Conservation (phyloP, 2,113 vertebrate genomes). For the Labeo catla region DNA sequence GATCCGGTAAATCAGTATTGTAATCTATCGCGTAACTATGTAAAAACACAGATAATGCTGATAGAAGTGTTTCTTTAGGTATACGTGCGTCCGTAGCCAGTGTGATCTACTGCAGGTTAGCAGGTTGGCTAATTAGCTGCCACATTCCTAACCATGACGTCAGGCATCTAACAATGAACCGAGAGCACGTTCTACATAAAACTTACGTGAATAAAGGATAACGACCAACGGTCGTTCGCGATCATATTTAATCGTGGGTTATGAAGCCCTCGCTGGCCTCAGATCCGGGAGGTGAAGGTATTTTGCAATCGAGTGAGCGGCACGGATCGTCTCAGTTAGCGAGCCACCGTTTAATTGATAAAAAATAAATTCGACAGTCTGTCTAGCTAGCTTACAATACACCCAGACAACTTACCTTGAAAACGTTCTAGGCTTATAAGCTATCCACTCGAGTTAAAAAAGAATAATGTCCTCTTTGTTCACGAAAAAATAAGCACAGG, state of each 20-base stretch:
- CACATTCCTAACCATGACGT: constrained; percentile 48
- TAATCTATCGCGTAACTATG: neutral
- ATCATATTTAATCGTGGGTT: neutral
- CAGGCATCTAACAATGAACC: constrained; percentile 2
- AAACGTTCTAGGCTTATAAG: constrained; percentile 6
- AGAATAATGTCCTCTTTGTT: constrained; percentile 47
- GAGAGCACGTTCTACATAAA: neutral
- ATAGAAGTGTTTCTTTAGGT: neutral
- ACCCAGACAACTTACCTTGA: constrained; percentile 66
- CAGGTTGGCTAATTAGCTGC: constrained; percentile 33
- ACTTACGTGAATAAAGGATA: neutral
- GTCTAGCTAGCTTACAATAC: neutral
- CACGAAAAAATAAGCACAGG: constrained; percentile 48
- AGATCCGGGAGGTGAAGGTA: neutral
- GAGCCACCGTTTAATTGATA: neutral
- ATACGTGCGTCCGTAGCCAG: neutral
- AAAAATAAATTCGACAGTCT: neutral
- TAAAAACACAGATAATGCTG: neutral
- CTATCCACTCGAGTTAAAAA: constrained; percentile 32
- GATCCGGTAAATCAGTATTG: neutral
- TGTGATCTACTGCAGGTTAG: constrained; percentile 8
- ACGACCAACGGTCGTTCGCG: neutral
- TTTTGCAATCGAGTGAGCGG: constrained; percentile 38
- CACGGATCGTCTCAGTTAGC: constrained; percentile 3
- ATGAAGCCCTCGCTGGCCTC: neutral